phyloP scores from a whole-genome alignment of 2,113 vertebrate genomes.

The Zootoca vivipara region DNA sequence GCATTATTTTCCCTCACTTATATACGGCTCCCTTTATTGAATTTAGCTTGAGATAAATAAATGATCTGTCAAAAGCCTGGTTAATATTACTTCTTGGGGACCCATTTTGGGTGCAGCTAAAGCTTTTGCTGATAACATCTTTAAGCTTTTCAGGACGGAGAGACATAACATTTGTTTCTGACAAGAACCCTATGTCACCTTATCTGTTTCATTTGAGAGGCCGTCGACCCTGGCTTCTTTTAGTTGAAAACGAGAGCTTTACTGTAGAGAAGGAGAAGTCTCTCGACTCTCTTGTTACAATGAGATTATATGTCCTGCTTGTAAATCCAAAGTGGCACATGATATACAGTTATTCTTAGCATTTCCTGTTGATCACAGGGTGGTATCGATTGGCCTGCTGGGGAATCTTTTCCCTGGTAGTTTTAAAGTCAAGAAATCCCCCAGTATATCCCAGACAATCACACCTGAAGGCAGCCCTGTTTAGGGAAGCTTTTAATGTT shows the following conservation, averaged over 20 bases:
- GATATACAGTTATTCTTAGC: constrained; percentile 69
- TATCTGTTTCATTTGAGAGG: constrained; percentile 84
- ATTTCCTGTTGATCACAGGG: constrained; percentile 74
- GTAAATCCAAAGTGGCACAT: constrained; percentile 73
- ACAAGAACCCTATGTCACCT: constrained; percentile 83
- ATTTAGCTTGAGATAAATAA: constrained; percentile 94
- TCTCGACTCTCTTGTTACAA: constrained; percentile 74
- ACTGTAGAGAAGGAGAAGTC: constrained; percentile 66
- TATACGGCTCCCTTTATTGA: constrained; percentile 90
- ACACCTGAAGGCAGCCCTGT: too few species aligned
- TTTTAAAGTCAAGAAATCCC: constrained; percentile 28
- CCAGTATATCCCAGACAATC: too few species aligned
- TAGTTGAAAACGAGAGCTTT: constrained; percentile 76
- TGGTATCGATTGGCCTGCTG: constrained; percentile 54
- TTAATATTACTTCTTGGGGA: constrained; percentile 86
- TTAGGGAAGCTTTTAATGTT: too few species aligned
- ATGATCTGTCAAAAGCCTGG: constrained; percentile 86
- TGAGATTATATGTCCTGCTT: constrained; percentile 68
- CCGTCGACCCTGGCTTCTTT: constrained; percentile 72
- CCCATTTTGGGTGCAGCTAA: constrained; percentile 78
- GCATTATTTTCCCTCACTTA: constrained; percentile 90
- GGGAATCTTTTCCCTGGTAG: constrained; percentile 39
- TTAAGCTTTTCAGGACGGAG: constrained; percentile 81
- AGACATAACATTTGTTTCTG: constrained; percentile 83
- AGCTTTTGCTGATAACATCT: constrained; percentile 81